Percentiles rank a stretch among this genome's conserved stretches.
phyloP scores from a whole-genome alignment of 2,888 invertebrate species.

The Onchidella celtica region DNA sequence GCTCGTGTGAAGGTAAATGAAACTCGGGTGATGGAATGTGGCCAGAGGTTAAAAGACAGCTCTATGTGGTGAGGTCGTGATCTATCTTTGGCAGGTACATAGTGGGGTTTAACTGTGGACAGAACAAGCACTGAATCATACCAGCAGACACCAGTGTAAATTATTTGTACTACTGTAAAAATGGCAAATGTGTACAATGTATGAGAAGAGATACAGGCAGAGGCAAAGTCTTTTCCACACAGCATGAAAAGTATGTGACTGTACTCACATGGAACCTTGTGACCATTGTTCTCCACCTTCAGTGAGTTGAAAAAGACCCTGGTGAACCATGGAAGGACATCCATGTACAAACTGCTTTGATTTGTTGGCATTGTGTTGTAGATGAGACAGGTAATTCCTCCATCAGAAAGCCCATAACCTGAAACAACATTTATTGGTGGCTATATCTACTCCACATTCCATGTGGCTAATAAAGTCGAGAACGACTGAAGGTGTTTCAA shows the following conservation, averaged over 20 bases:
- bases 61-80: slow-evolving; percentile 93
- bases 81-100: slow-evolving; percentile 89
- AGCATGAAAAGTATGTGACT: no score
- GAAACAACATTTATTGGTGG: no score
- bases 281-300: slow-evolving; percentile 82
- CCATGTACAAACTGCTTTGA: slow-evolving; percentile 90
- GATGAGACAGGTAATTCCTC: slow-evolving; percentile 92
- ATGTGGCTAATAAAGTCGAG: no score
- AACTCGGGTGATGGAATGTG: slow-evolving; percentile 89
- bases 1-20: slow-evolving; percentile 95
- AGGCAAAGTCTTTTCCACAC: no score
- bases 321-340: slow-evolving; percentile 87
- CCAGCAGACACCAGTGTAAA: no score
- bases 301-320: slow-evolving; percentile 92
- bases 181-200: no score
- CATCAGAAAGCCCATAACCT: slow-evolving; percentile 95
- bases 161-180: no score
- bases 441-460: no score
- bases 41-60: slow-evolving; percentile 87
- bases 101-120: slow-evolving; percentile 73
- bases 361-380: slow-evolving; percentile 85
- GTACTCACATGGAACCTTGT: slow-evolving; percentile 50
- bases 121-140: no score
- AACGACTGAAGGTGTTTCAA: no score
- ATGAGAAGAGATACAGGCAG: no score